phyloP scores from a whole-genome alignment of 2,888 invertebrate species.

The Parnassius mnemosyne region DNA sequence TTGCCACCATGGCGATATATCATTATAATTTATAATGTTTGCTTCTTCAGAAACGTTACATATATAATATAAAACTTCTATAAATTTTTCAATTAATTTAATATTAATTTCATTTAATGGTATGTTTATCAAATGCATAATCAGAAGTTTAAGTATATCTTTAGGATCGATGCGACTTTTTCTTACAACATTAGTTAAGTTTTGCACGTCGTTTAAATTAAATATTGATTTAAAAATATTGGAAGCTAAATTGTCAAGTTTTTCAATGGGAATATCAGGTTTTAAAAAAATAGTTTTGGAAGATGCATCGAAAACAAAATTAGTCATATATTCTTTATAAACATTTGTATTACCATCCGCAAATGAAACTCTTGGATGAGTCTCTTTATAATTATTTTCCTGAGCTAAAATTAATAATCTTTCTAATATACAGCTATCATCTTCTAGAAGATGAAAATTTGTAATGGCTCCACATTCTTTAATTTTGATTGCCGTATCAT shows the following conservation, averaged over 20 bases:
- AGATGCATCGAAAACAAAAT: conserved; percentile 73
- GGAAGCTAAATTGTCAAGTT: conserved; percentile 55
- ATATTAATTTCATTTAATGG: conserved; percentile 72
- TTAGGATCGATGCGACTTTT: conserved; percentile 71
- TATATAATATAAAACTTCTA: conserved; percentile 82
- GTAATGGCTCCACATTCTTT: conserved; percentile 16
- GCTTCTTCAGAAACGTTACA: conserved; percentile 83
- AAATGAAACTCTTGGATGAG: conserved; percentile 79
- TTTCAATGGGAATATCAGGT: conserved; percentile 51
- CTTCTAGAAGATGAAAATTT: conserved; percentile 67
- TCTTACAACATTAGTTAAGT: conserved; percentile 49
- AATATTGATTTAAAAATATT: conserved; percentile 71
- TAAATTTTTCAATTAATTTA: conserved; percentile 85
- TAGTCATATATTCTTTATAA: conserved; percentile 77
- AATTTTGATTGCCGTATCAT: conserved; percentile 27
- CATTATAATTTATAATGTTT: conserved; percentile 83
- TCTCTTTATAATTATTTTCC: conserved; percentile 64
- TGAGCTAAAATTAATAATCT: conserved; percentile 81
- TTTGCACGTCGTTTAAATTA: conserved; percentile 50
- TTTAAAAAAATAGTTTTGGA: conserved; percentile 49
- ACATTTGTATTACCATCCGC: conserved; percentile 69
- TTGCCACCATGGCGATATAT: conserved; percentile 91
- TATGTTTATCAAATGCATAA: conserved; percentile 86
- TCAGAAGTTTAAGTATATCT: conserved; percentile 85
- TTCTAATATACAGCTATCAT: conserved; percentile 83